These are phyloP conservation scores for Drosophila atripex DNA, from an alignment of 2,888 invertebrate genomes.

Conservation along the genomic window DNA sequence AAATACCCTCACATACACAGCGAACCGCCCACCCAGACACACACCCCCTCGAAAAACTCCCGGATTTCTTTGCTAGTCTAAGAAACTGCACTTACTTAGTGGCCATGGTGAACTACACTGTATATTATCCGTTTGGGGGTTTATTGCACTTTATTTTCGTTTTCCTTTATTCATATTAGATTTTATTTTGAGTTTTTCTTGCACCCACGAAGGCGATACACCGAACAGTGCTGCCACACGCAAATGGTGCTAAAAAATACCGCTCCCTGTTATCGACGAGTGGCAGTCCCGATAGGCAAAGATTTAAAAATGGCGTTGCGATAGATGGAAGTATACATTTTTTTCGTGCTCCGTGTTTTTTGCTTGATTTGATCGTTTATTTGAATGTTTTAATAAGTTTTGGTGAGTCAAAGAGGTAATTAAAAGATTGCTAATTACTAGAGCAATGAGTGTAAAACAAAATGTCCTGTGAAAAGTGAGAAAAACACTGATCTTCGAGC, in stretches of 20 bases:
- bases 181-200: conserved; percentile 17
- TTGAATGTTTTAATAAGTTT: conserved; percentile 71
- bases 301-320: conserved; percentile 22
- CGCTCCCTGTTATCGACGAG: neutral
- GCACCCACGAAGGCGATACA: conserved; percentile 1
- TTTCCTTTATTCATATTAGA: conserved; percentile 44
- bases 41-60: conserved; percentile 31
- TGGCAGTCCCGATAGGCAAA: neutral
- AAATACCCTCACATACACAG: conserved; percentile 64
- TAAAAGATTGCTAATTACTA: neutral
- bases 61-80: conserved; percentile 8
- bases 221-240: conserved; percentile 13
- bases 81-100: conserved; percentile 60
- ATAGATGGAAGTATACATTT: conserved; percentile 49
- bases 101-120: conserved; percentile 44
- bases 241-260: conserved; percentile 9
- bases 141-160: conserved; percentile 49
- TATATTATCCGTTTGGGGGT: conserved; percentile 5
- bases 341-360: conserved; percentile 75
- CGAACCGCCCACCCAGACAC: conserved; percentile 42
- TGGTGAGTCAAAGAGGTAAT: conserved; percentile 62
- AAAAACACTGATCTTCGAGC: conserved; percentile 47
- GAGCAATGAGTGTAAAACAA: conserved; percentile 8
- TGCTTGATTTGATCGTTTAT: conserved; percentile 72
- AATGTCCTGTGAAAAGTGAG: conserved; percentile 27